Evolutionary conservation across 2,113 vertebrate species (phyloP), one percentile per base, ranked within the genome.

Genomic region (Pachycephala philippinensis): DNA sequence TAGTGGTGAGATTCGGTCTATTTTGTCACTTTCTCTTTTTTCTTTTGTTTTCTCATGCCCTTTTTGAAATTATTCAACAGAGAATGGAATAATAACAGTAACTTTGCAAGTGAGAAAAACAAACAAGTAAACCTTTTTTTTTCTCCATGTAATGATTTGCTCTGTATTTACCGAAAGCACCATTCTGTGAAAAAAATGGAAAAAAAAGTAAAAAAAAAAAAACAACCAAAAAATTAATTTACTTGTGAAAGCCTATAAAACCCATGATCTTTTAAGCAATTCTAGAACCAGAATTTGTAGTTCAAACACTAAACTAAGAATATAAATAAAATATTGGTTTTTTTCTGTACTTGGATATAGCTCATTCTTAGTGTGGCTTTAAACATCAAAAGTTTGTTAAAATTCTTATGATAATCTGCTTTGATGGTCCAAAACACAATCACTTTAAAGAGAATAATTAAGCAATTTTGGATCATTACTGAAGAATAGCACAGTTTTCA

Each of bases 211-310:
- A 63, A 78, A 35, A 75, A 63, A 42, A 44, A 92, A 97, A 27
- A 68, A 26, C 2, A 37, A n/a, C 98, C 95, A 98, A 90, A 80
- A 97, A 93, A 97, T 97, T 98, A 98, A 98, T 99, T 99, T 98
- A 98, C 98, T 98, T 99, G 98, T 98, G 97, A 98, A 97, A 98
- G 98, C 98, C 98, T 98, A 98, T 98, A 97, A 98, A 97, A 61
- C 93, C 98, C 98, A 99, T 98, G 98, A 99, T 98, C 98, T 99
- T 99, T 98, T 97, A 98, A 99, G 98, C 80, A 97, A 98, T 98
- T 99, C 98, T 99, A 99, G 98, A 98, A 98, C 94, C 98, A 98
- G 98, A 99, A 98, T 99, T 99, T 99, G 99, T 99, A 99, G 99
- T 99, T 98, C 98, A 99, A 99, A 98, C 98, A 98, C 98, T 99